Conservation (phyloP, 2,888 invertebrate genomes). For the Eledone cirrhosa region DNA sequence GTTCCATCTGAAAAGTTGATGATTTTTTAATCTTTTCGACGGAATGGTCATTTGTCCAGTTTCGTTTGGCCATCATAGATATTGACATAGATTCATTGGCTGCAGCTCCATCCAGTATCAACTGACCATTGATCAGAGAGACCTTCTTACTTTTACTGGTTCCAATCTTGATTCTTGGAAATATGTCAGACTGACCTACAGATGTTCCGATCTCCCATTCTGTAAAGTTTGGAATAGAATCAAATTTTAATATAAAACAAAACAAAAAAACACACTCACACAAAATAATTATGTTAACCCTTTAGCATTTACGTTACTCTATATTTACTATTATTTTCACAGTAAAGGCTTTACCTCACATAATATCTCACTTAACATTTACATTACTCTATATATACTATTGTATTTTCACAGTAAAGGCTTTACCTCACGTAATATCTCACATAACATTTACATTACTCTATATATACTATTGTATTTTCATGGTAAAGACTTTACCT, state of each 20-base stretch:
- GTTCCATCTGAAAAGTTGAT: constrained; percentile 41
- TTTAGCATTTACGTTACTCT: too few relatives aligned
- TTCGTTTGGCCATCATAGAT: constrained; percentile 32
- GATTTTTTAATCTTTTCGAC: constrained; percentile 17
- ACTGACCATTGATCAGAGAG: constrained; percentile 40
- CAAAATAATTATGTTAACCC: constrained; percentile 32
- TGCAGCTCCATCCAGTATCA: constrained; percentile 35
- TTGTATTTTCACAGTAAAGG: too few relatives aligned
- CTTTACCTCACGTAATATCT: too few relatives aligned
- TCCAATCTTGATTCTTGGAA: constrained; percentile 43
- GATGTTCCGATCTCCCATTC: constrained; percentile 45
- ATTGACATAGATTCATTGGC: constrained; percentile 39
- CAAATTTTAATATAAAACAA: constrained; percentile 20
- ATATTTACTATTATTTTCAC: too few relatives aligned
- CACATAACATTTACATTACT: too few relatives aligned
- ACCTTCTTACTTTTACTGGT: constrained; percentile 34
- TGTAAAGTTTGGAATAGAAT: constrained; percentile 29
- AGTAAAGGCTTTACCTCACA: too few relatives aligned
- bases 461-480: too few relatives aligned
- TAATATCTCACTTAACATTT: too few relatives aligned
- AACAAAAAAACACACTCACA: constrained; percentile 14
- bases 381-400: too few relatives aligned
- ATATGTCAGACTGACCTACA: constrained; percentile 36
- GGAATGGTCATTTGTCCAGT: constrained; percentile 35
- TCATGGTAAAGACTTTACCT: too few relatives aligned